Evolutionary conservation across 2,888 invertebrate species (phyloP).

Genomic region (Peribatodes rhomboidaria): DNA sequence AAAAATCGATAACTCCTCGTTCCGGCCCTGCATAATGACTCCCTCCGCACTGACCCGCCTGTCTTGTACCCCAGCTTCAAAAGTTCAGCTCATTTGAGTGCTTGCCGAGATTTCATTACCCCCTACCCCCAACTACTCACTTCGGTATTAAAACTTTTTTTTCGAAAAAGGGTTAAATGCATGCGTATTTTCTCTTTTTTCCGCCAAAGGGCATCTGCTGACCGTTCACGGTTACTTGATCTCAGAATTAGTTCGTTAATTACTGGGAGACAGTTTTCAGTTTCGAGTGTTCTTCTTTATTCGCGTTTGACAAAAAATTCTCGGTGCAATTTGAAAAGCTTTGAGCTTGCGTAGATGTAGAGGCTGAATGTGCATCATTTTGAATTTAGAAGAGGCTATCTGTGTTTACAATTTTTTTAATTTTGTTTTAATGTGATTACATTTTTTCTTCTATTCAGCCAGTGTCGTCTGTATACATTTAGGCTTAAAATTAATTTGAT

Average conservation of each 20-base stretch:
- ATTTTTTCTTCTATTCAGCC: not conserved
- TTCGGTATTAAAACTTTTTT: conserved; percentile 76
- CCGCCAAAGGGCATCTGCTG: conserved; percentile 75
- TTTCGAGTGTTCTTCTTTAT: conserved; percentile 47
- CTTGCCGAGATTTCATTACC: conserved; percentile 85
- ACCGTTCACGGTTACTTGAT: conserved; percentile 81
- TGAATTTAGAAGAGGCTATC: conserved; percentile 12
- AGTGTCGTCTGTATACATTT: not conserved
- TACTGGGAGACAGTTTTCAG: conserved; percentile 79
- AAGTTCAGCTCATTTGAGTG: conserved; percentile 86
- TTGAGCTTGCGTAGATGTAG: conserved; percentile 22
- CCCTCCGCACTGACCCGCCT: conserved; percentile 82
- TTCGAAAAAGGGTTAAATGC: conserved; percentile 74
- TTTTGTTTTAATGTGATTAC: not conserved
- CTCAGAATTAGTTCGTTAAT: conserved; percentile 79
- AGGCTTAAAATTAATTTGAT: no score
- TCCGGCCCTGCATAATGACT: conserved; percentile 74
- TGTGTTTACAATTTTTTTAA: no score
- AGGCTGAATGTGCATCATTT: not conserved
- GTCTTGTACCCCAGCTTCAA: conserved; percentile 85
- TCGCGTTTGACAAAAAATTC: conserved; percentile 39
- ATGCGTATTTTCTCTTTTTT: conserved; percentile 52
- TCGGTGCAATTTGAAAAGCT: conserved; percentile 31
- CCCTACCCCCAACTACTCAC: conserved; percentile 72
- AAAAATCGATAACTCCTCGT: conserved; percentile 44